Evolutionary conservation across 2,113 vertebrate genomes (phyloP).

Genomic region (Cygnus atratus): DNA sequence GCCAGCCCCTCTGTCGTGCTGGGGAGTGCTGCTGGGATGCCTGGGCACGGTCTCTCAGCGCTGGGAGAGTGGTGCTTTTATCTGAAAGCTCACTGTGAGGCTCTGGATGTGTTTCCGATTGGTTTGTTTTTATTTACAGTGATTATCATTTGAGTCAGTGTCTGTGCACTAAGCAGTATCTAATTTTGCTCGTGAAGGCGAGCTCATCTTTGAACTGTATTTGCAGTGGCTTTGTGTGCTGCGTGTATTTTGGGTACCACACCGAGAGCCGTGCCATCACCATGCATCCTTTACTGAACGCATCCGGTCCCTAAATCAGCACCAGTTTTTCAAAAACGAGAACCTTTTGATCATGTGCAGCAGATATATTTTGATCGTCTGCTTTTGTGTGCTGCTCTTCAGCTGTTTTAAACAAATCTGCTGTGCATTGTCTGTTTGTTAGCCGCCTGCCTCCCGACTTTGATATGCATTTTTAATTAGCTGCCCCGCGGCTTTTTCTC

Average conservation of each 20-base stretch:
- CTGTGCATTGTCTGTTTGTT: conserved; percentile 20
- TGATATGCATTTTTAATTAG: conserved; percentile 57
- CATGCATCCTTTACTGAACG: background rate
- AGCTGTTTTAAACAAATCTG: conserved; percentile 39
- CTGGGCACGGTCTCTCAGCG: background rate
- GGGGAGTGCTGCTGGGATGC: rapidly evolving
- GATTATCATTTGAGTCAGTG: background rate
- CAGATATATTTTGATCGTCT: conserved; percentile 47
- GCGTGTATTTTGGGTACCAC: conserved; percentile 11
- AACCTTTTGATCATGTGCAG: conserved; percentile 37
- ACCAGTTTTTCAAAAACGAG: background rate
- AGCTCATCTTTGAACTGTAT: conserved; percentile 18
- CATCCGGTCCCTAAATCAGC: background rate
- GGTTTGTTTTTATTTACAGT: conserved; percentile 16
- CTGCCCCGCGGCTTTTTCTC: background rate
- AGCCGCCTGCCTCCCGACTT: conserved; percentile 19
- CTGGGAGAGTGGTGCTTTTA: background rate
- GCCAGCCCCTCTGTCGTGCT: background rate
- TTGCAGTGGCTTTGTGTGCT: background rate
- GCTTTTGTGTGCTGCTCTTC: background rate
- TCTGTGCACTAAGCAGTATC: background rate
- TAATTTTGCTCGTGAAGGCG: background rate
- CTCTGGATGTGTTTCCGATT: background rate
- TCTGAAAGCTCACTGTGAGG: background rate
- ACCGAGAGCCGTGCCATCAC: background rate